Evolutionary conservation across 1,140 invertebrate species (phyloP), one percentile per base, ranked within the genome.

Genomic region (Temnothorax longispinosus): DNA sequence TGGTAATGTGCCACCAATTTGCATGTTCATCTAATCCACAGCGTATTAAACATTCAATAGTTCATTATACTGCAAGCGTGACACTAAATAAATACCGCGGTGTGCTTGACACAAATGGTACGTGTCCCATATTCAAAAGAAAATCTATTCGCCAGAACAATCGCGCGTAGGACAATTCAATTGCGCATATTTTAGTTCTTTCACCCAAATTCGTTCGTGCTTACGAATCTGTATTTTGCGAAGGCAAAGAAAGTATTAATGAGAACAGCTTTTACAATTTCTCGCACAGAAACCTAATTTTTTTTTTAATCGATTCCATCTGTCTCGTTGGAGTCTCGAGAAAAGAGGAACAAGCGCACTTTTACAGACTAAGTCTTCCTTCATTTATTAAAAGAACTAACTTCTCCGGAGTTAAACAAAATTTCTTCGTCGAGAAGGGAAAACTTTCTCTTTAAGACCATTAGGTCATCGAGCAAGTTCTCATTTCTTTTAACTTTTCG

Each of bases 361-460:
- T 74, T 82, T 82, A 75, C 80, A 47, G 67, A 74, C 38, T 50
- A 32, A 15, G 41, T 84, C 54, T 74, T 82, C 67, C 18, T 82
- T 84, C 41, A 84, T 84, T 84, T 84, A 84, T 84, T 84, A 84
- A 84, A 72, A 75, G 47, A 84, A 84, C 69, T 50, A 84, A 84
- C 80, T 84, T 84, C 13, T 11, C 52, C 15, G 74, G 67, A 84
- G n/a, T 60, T 69, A 75, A 75, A 84, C 80, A 84, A 84, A 75
- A 84, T 75, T 84, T 62, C n/a, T 75, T 7, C n/a, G 21, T 38
- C 27, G 52, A 74, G 80, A 60, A 82, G 62, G 44, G n/a, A 75
- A 84, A 84, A 84, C 80, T 84, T 84, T 84, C 44, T 84, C 69
- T 60, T 84, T 84, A 84, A 75, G 18, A 38, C 41, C 69, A 56